Percentiles rank a stretch among this genome's conserved stretches.
Evolutionary conservation across 2,797 vertebrate genomes (phyloP).

Genomic region (Mormyrus proboscirostris): DNA sequence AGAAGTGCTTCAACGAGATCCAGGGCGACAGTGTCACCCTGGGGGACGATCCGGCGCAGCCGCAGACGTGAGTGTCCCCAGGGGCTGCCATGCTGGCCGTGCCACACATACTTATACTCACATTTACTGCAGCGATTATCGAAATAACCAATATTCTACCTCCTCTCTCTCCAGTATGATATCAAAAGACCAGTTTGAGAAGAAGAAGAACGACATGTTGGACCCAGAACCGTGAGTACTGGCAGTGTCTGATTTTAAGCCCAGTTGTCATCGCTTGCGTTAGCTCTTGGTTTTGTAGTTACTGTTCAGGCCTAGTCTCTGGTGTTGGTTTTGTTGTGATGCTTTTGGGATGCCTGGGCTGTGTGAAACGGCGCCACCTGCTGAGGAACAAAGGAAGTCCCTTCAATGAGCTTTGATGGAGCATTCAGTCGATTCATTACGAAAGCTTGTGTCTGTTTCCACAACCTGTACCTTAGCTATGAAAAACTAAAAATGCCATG

Average conservation of each 20-base stretch:
- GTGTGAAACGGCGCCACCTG: slow-evolving; percentile 16
- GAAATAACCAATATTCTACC: neutral
- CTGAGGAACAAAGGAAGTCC: neutral
- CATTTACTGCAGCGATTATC: neutral
- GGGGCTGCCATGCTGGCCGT: too few relatives aligned
- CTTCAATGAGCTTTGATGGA: neutral
- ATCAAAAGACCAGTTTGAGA: slow-evolving; percentile 98
- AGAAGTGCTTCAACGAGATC: slow-evolving; percentile 99
- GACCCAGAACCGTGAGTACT: slow-evolving; percentile 94
- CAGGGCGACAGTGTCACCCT: slow-evolving; percentile 96
- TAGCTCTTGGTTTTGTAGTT: neutral
- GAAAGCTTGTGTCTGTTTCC: neutral
- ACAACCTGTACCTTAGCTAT: neutral
- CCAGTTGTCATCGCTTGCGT: neutral
- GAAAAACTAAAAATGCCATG: neutral
- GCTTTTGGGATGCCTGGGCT: neutral
- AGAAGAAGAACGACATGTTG: slow-evolving; percentile 95
- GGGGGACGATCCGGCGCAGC: slow-evolving; percentile 94
- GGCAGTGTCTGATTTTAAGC: neutral
- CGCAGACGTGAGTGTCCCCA: slow-evolving; percentile 83
- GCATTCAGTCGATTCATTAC: neutral
- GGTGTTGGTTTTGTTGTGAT: neutral
- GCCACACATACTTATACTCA: neutral
- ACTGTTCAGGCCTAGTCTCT: neutral
- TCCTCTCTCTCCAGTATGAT: slow-evolving; percentile 71